Percentiles rank a stretch among this genome's conserved stretches.
Evolutionary conservation across 1,140 invertebrate species (phyloP).

Genomic region (Conus betulinus): DNA sequence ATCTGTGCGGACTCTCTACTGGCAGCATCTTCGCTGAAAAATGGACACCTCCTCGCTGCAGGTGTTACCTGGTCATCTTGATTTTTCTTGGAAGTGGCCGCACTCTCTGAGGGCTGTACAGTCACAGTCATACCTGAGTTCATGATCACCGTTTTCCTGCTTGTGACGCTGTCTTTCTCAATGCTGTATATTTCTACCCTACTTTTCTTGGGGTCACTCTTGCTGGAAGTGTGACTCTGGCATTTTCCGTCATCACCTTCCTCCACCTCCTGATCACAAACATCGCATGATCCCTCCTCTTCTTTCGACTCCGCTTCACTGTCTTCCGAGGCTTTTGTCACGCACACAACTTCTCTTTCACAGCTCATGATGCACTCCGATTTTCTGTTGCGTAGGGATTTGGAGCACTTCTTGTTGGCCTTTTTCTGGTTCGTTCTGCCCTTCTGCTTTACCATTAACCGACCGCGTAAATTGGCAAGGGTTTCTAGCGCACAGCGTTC

Average conservation of each 20-base stretch:
- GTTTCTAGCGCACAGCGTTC: constrained; percentile 19
- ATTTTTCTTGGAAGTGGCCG: not conserved
- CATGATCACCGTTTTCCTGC: constrained; percentile 7
- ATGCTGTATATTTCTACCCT: constrained; percentile 7
- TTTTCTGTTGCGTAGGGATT: not conserved
- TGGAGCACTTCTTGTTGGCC: not conserved
- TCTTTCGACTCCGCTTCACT: not conserved
- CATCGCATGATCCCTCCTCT: not conserved
- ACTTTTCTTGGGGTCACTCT: not conserved
- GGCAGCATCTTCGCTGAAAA: not conserved
- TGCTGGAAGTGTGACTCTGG: not conserved
- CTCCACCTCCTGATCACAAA: not conserved
- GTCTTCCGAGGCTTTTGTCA: not conserved
- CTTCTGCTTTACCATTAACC: not conserved
- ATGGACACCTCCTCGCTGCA: not conserved
- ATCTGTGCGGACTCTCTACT: constrained; percentile 21
- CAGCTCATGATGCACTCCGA: not conserved
- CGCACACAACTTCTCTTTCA: constrained; percentile 9
- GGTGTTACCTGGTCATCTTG: not conserved
- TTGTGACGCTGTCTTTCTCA: not conserved
- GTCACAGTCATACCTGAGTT: constrained; percentile 7
- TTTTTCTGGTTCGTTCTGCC: not conserved
- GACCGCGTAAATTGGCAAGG: constrained; percentile 3
- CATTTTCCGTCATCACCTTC: not conserved
- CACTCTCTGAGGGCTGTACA: not conserved